phyloP scores from a whole-genome alignment of 2,888 invertebrate genomes.

The Rapana venosa region DNA sequence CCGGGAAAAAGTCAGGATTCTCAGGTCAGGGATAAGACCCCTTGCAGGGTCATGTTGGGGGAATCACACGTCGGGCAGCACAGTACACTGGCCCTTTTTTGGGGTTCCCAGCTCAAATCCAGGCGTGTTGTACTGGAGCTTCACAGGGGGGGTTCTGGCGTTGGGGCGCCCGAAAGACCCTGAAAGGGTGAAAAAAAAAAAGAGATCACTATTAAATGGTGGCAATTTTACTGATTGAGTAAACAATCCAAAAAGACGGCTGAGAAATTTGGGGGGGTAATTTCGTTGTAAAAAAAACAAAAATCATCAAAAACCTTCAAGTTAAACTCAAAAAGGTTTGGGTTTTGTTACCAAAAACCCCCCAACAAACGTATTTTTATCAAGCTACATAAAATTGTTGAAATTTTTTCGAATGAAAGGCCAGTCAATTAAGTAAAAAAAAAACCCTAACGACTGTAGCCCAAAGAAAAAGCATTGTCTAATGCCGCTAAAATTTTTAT shows the following conservation, averaged over 20 bases:
- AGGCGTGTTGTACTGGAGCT: constrained; percentile 12
- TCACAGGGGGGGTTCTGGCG: constrained; percentile 26
- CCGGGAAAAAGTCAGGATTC: constrained; percentile 13
- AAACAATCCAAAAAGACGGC: neutral
- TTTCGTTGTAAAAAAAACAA: no score
- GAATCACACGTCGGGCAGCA: constrained; percentile 20
- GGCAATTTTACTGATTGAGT: neutral
- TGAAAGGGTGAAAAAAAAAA: neutral
- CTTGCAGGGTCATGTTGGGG: constrained; percentile 6
- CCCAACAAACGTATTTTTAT: no score
- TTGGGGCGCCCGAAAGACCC: neutral
- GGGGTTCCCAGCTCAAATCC: neutral
- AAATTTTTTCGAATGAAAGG: no score
- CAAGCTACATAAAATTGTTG: no score
- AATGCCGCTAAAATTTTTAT: no score
- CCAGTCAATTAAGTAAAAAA: no score
- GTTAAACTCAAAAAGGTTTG: no score
- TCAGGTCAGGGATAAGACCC: constrained; percentile 7
- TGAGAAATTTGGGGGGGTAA: no score
- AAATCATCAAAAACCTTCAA: no score
- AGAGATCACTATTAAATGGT: neutral
- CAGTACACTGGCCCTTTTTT: constrained; percentile 25
- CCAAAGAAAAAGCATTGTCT: no score
- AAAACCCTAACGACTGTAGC: no score
- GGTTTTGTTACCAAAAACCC: no score